Base-by-base conservation (phyloP, 2,888 invertebrate species). In the Lycocerus yunnanus region DNA sequence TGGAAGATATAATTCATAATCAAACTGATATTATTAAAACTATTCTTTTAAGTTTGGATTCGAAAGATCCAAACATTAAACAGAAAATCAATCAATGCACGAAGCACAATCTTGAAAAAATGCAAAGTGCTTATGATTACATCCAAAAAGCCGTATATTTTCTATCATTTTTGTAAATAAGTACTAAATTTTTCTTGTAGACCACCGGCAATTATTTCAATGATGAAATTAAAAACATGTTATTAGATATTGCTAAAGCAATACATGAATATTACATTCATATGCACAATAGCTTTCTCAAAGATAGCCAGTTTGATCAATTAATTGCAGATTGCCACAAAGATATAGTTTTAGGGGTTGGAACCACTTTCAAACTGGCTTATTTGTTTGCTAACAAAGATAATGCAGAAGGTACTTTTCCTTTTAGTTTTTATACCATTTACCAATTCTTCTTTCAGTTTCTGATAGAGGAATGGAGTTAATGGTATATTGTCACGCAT, bases 141-240 rank as follows among this genome's bases (percentile, higher is more conserved):
- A 1, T 43, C 2, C 13, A 13, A 13, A n/a, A 43, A 1, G 43
- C 43, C 43, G 43, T 43, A 43, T 1, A n/a, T 13, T n/a, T 3
- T n/a, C 6, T 1, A 1, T 5, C 0, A 5, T n/a, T n/a, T 43
- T 43, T n/a, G 9, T 43, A 0, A 5, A n/a, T 1, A n/a, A 1
- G 5, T 21, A 24, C 10, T 43, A 6, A 43, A 43, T 6, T 1
- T 6, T n/a, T 6, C n/a, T n/a, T 43, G 1, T 6, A 43, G 43
- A 1, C n/a, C n/a, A 43, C 8, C n/a, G n/a, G n/a, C 2, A 2
- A 6, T n/a, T n/a, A n/a, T 5, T 43, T 43, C n/a, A n/a, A n/a
- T n/a, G n/a, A n/a, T n/a, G 43, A 43, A 43, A 43, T 8, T 2
- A 43, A n/a, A n/a, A 43, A 1, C 1, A n/a, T 43, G 1, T n/a